phyloP scores from a whole-genome alignment of 2,797 vertebrate species.

The Scleropages formosus region DNA sequence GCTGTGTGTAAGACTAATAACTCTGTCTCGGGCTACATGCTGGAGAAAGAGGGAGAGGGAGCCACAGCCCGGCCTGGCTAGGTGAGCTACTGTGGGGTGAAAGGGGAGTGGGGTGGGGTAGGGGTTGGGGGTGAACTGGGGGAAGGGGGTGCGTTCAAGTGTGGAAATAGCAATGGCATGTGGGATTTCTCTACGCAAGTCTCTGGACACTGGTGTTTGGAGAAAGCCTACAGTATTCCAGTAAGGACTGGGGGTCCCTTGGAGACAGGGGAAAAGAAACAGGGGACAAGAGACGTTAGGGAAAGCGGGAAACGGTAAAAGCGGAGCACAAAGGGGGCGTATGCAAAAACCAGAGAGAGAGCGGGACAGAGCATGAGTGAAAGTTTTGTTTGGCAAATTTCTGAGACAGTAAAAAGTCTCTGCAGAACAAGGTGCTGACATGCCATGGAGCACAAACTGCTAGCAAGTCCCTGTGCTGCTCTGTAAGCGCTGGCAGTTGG shows the following conservation, averaged over 20 bases:
- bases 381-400: slow-evolving; percentile 5
- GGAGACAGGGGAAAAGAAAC: slow-evolving; percentile 52
- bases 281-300: slow-evolving; percentile 11
- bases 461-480: background rate
- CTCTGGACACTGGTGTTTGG: slow-evolving; percentile 78
- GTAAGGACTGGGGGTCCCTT: slow-evolving; percentile 78
- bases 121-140: slow-evolving; percentile 25
- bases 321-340: slow-evolving; percentile 33
- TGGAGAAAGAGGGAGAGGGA: background rate
- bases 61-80: slow-evolving; percentile 5
- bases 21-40: background rate
- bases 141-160: slow-evolving; percentile 53
- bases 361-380: background rate
- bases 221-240: slow-evolving; percentile 77
- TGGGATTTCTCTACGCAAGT: slow-evolving; percentile 74
- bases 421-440: slow-evolving; percentile 42
- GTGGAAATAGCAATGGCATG: slow-evolving; percentile 63
- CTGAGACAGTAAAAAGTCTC: slow-evolving; percentile 39
- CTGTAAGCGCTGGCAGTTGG: background rate
- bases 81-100: slow-evolving; percentile 23
- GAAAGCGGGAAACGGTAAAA: slow-evolving; percentile 24
- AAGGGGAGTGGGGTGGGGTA: background rate
- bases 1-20: background rate
- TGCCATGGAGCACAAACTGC: background rate
- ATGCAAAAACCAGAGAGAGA: slow-evolving; percentile 15